Evolutionary conservation across 2,797 vertebrate species (phyloP), one percentile per base, ranked within the genome.

Genomic region (Erpetoichthys calabaricus): DNA sequence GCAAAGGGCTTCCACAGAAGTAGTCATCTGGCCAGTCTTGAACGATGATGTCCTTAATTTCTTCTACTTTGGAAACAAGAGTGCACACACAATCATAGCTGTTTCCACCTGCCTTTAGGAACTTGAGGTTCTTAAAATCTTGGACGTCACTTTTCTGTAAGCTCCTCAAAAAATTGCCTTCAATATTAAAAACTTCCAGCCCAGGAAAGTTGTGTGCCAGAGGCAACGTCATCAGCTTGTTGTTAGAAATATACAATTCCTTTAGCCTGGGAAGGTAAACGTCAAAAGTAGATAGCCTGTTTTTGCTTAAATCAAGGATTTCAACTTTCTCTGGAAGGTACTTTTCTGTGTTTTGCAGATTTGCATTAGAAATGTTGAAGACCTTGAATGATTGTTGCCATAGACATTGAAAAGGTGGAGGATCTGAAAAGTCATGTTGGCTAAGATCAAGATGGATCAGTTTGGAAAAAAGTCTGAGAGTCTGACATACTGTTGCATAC

Each of bases 61-160:
- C 42, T 7, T 4, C 4, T 25, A 42, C 42, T 10, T 25, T 83
- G 6, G 74, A 63, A 1, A 86, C 50, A 68, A 85, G 79, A 4
- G 78, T 73, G 6, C 85, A 87, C 25, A 80, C 80, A 58, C 85
- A 87, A 41, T 78, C 65, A 55, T 84, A 84, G 59, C 62, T 76
- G 67, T 84, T 84, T 47, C 60, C 55, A 0, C 80, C 58, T 0
- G 71, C 81, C 54, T 84, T 81, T 65, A 87, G 57, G 3, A 7
- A 59, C 65, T 67, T 42, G 57, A 84, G 44, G 1, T 63, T 59
- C 41, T 8, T 53, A 62, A 84, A 83, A 2, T 68, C 60, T 42
- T 63, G 67, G 9, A 85, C 66, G 9, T 76, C 67, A 44, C 72
- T 64, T 59, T 68, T 63, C 8, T 71, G 72, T 57, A 86, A 77